Conservation (phyloP, 1,140 invertebrate species). For the Prorops nasuta region DNA sequence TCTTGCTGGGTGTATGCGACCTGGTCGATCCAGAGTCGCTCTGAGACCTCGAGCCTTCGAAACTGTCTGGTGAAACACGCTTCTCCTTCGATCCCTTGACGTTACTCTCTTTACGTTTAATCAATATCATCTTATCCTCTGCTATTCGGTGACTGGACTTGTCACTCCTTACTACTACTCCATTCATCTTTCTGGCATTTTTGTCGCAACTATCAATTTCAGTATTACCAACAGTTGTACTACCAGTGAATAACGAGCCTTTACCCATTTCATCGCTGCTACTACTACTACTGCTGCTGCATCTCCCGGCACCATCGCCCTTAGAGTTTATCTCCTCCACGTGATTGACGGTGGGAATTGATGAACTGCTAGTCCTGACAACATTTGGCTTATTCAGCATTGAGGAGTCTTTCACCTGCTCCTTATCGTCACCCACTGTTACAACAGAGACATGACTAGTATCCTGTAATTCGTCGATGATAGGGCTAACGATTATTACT, state of each 20-base stretch:
- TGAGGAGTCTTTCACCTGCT: conserved; percentile 70
- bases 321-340: conserved; percentile 32
- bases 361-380: conserved; percentile 36
- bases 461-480: conserved; percentile 58
- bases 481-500: conserved; percentile 72
- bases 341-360: conserved; percentile 31
- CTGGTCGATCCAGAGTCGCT: conserved; percentile 62
- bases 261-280: conserved; percentile 40
- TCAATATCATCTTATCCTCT: conserved; percentile 13
- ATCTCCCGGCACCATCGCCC: conserved; percentile 25
- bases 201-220: conserved; percentile 41
- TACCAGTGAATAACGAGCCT: conserved; percentile 44
- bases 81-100: conserved; percentile 37
- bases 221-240: conserved; percentile 43
- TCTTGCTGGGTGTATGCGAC: conserved; percentile 55
- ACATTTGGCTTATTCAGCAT: conserved; percentile 45
- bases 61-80: conserved; percentile 48
- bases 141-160: background rate
- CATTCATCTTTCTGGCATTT: conserved; percentile 44
- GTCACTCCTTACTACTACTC: conserved; percentile 32
- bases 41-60: conserved; percentile 50
- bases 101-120: conserved; percentile 19
- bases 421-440: conserved; percentile 77
- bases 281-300: conserved; percentile 31
- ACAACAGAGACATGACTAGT: conserved; percentile 88